Evolutionary conservation across 2,797 vertebrate genomes (phyloP), one percentile per base, ranked within the genome.

Genomic region (Muscicapa striata): DNA sequence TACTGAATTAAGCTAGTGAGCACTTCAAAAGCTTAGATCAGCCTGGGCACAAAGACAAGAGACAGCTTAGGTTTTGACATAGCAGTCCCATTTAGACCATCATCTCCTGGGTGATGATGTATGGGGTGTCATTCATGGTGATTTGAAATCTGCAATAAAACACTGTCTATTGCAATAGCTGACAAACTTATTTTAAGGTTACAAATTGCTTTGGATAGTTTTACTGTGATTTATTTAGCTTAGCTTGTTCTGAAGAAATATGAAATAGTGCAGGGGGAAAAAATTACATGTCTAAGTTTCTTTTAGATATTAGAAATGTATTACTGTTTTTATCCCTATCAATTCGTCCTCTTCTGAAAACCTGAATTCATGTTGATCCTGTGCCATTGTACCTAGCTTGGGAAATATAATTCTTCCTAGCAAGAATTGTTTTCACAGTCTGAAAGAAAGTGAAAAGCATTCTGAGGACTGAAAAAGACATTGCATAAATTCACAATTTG

Each of bases 101-200:
- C 94, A 90, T 93, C 76, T 94, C 90, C 72, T 69, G 69, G 54
- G 58, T 80, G 64, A 84, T 86, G 80, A 87, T 94, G 40, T 86
- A 82, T 97, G 93, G 61, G 41, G 30, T 96, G 93, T 97, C 95
- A 92, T 66, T 95, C 85, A 75, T 81, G 83, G 77, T 95, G 94
- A 96, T 95, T 93, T 95, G 93, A 94, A 94, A 90, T 90, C 85
- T 82, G 85, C 91, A 95, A 73, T 95, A 95, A 96, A 96, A 86
- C 84, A 96, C 66, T 94, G 89, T 85, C 95, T 93, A 15, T 68
- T 90, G 93, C 87, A 84, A 52, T 72, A 89, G 84, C 93, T 91
- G 94, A 91, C 96, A 94, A 95, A 94, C 90, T 95, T 95, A 93
- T 90, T 95, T 94, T 95, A 94, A 96, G 87, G 85, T 97, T 94